Base-by-base conservation (phyloP, 2,888 invertebrate genomes). In the Agrochola lota region DNA sequence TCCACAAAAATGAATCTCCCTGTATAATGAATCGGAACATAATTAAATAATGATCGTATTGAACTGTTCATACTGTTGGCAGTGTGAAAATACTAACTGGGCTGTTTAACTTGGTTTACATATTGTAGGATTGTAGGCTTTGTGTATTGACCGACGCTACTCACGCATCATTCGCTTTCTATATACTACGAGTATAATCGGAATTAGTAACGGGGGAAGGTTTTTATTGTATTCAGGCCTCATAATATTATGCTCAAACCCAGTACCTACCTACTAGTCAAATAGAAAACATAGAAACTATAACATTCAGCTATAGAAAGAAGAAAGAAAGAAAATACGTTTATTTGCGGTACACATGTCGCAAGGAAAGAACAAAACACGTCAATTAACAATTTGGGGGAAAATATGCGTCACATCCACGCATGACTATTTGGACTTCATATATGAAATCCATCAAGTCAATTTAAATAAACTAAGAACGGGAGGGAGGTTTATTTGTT, bases 151-250 rank as follows among this genome's bases (percentile, higher is more conserved):
- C 43, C n/a, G 30, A 35, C 59, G 23, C 49, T 26, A 35, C n/a
- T 15, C 20, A 69, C 30, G 66, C 67, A 67, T 68, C 59, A 80
- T 52, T 70, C 35, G 17, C 63, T 23, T 66, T 52, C 76, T 35
- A 64, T 69, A 43, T 15, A 43, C 46, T 70, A n/a, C n/a, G n/a
- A n/a, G n/a, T n/a, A 64, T 78, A 84, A 83, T 83, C 66, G 72
- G 77, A 84, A 84, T 84, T 76, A 46, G 52, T 40, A 46, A 46
- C 35, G 9, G 62, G 23, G 57, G 17, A n/a, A 72, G 12, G 69
- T 26, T 74, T 72, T 55, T 23, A 9, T 35, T 73, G 71, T 30
- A 71, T 71, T 64, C 30, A 57, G 9, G 15, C 20, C 30, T 57
- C 35, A 63, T 40, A 30, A n/a, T 12, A 40, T 15, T 23, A 26